A percentile compares a stretch with the other conserved stretches of the same genome.
phyloP scores from a whole-genome alignment of 2,797 vertebrate genomes.

The Tokudaia tokunoshimensis region DNA sequence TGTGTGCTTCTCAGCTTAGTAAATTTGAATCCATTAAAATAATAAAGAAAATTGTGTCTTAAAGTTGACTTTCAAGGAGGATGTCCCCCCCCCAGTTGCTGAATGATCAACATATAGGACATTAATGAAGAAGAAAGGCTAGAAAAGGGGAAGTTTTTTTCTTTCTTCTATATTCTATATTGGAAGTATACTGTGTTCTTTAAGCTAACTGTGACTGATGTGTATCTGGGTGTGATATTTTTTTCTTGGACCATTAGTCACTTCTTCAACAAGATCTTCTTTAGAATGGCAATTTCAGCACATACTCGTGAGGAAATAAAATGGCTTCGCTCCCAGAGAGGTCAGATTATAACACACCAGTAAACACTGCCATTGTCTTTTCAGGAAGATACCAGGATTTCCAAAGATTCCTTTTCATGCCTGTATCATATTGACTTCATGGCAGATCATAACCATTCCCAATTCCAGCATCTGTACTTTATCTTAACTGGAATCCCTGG shows the following conservation, averaged over 20 bases:
- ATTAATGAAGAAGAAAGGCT: neutral
- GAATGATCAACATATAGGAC: neutral
- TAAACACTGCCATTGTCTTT: constrained; percentile 43
- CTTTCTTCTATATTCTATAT: neutral
- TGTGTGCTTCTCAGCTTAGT: neutral
- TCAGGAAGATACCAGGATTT: constrained; percentile 51
- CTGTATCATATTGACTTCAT: neutral
- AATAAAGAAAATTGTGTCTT: neutral
- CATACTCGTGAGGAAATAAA: neutral
- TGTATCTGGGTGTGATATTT: neutral
- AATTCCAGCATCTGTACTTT: constrained; percentile 76
- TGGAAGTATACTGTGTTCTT: neutral
- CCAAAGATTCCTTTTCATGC: neutral
- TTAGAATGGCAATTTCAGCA: neutral
- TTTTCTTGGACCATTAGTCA: neutral
- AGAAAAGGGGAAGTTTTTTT: neutral
- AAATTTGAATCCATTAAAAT: neutral
- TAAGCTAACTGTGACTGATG: constrained; percentile 25
- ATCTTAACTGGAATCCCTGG: constrained; percentile 78
- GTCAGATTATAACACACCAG: neutral
- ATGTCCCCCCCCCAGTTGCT: neutral
- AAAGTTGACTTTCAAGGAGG: neutral
- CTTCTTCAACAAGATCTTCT: neutral
- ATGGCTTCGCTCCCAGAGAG: neutral
- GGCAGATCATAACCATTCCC: constrained; percentile 70